Base-by-base conservation (phyloP, 2,113 vertebrate species). In the Leiothrix lutea region DNA sequence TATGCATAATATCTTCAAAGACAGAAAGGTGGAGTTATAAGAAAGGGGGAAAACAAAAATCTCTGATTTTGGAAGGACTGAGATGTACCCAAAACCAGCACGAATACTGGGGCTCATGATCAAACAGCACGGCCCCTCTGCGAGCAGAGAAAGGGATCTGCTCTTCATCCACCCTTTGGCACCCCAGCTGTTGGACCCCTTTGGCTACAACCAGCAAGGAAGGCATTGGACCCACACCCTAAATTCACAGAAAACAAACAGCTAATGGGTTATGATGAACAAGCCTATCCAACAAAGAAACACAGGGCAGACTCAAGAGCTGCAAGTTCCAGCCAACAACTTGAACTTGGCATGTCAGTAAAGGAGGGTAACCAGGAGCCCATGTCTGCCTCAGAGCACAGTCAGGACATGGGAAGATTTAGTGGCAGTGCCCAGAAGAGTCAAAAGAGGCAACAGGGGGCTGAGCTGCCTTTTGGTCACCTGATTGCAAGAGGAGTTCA, bases 351-450 rank as follows among this genome's bases (percentile, higher is more conserved):
- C 12, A 33, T 1, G 3, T 53, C 62, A 65, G 60, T 48, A 33
- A 35, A 66, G 38, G 13, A 71, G 15, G 6, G 13, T 24, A 33
- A 50, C 8, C 29, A 51, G 35, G 35, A 94, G 67, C 23, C 31
- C 66, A n/a, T 22, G 40, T 72, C 42, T 33, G 22, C 47, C 81
- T 47, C 0, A 0, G 33, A 56, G 67, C 26, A 57, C 0, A 0
- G n/a, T 29, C 47, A 69, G 48, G 44, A 47, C 25, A 50, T 0
- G 0, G 14, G 14, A 33, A 66, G 6, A 9, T 25, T 35, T 54
- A 58, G 33, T 9, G 23, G 42, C 20, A 78, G 51, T 7, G 14
- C 11, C 21, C 51, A 89, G 70, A 26, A 83, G 29, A 58, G 48
- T 44, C 5, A 3, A 35, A 67, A 1, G 13, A 62, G 57, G 48